Evolutionary conservation across 2,113 vertebrate genomes (phyloP), one percentile per base, ranked within the genome.

Genomic region (Lophius piscatorius): DNA sequence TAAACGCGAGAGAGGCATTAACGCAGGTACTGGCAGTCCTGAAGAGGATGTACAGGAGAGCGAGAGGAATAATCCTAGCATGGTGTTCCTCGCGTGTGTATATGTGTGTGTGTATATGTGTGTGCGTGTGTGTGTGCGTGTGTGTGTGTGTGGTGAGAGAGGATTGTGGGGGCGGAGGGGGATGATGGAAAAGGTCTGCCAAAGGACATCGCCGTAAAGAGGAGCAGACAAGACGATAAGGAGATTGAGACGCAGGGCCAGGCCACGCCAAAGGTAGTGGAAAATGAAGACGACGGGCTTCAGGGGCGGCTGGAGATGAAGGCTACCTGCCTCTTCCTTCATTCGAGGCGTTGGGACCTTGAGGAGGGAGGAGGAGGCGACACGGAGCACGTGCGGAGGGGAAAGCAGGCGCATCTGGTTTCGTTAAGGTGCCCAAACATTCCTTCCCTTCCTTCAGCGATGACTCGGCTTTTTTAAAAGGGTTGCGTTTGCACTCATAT

Each of bases 391-490:
- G 74, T 83, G 79, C 63, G 79, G 41, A 17, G 47, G 18, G 44
- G 52, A 49, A 63, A 55, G 66, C 62, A 70, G 22, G 51, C 71
- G 85, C 89, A 90, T 90, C 90, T 91, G 90, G 87, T 89, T 91
- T 85, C 87, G 84, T 85, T 90, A 87, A 88, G 79, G 63, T 65
- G 51, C 51, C 31, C 72, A 83, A 89, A 90, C 87, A 88, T 91
- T 90, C 83, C 83, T 86, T 89, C 76, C 83, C 83, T 84, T 68
- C 71, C 86, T 88, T 86, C 57, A 31, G 79, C 70, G 81, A 84
- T 46, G 83, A 78, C 85, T 84, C 82, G 82, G 79, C 88, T 81
- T 71, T 84, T 87, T 87, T 80, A 85, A 44, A 84, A 86, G 80
- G 52, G 80, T 85, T 78, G 74, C 38, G 48, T 78, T 85, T 16